These are phyloP conservation scores for Dasypogon diadema DNA, from an alignment of 2,888 invertebrate species.

Conservation along the genomic window DNA sequence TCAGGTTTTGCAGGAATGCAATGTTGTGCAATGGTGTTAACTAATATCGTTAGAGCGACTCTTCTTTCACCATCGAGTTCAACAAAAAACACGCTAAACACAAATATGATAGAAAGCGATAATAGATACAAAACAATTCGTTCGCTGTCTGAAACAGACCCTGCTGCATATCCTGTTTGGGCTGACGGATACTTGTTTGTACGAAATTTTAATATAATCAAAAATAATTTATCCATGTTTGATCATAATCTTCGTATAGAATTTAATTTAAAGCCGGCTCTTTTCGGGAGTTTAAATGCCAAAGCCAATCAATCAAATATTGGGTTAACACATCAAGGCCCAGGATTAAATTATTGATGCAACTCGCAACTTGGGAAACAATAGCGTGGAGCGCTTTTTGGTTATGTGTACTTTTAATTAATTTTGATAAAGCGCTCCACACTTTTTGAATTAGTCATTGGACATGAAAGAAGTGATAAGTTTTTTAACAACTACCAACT, in stretches of 20 bases:
- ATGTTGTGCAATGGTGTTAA: slow-evolving; percentile 59
- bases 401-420: too few species aligned
- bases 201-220: slow-evolving; percentile 48
- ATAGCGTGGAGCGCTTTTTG: too few species aligned
- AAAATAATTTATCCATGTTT: slow-evolving; percentile 26
- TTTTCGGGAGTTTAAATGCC: slow-evolving; percentile 17
- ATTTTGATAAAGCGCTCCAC: too few species aligned
- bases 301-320: slow-evolving; percentile 3
- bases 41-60: slow-evolving; percentile 56
- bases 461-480: too few species aligned
- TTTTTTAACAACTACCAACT: too few species aligned
- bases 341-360: too few species aligned
- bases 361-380: too few species aligned
- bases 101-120: slow-evolving; percentile 56
- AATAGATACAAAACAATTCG: slow-evolving; percentile 3
- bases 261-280: slow-evolving; percentile 47
- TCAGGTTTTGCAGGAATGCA: slow-evolving; percentile 58
- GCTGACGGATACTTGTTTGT: slow-evolving; percentile 48
- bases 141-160: too few species aligned
- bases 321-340: slow-evolving; percentile 21
- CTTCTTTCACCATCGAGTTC: slow-evolving; percentile 51
- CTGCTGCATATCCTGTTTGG: too few species aligned
- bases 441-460: too few species aligned
- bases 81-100: slow-evolving; percentile 55
- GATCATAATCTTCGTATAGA: slow-evolving; percentile 40